A percentile compares a stretch with the other conserved stretches of the same genome.
phyloP scores from a whole-genome alignment of 2,113 vertebrate genomes.

The Eidolon helvum region DNA sequence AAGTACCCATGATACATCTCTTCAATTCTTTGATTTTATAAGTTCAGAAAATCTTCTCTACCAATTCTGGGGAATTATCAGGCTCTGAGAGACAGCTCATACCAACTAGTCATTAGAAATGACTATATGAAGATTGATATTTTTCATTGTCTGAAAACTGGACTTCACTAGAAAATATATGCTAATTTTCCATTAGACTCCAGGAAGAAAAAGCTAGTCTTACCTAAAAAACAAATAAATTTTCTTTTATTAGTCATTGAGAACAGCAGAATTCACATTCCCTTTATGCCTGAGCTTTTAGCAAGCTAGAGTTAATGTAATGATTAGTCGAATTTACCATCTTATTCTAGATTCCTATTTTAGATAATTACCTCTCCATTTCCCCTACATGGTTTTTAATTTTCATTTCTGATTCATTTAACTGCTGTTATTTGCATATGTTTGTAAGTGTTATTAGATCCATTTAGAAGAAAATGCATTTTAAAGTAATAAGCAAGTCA shows the following conservation, averaged over 20 bases:
- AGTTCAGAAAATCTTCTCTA: slow-evolving; percentile 25
- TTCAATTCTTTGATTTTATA: not conserved
- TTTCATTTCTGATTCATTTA: slow-evolving; percentile 38
- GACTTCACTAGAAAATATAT: not conserved
- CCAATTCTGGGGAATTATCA: not conserved
- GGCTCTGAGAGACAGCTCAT: not conserved
- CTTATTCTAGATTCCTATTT: not conserved
- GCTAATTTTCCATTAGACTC: slow-evolving; percentile 11
- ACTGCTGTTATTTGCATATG: not conserved
- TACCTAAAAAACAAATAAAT: not conserved
- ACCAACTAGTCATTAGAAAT: not conserved
- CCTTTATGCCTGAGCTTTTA: not conserved
- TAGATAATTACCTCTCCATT: slow-evolving; percentile 12
- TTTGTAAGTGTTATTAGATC: slow-evolving; percentile 12
- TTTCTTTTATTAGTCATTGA: slow-evolving; percentile 8
- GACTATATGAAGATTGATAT: not conserved
- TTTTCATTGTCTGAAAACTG: slow-evolving; percentile 4
- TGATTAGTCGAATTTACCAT: not conserved
- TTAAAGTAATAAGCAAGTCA: not conserved
- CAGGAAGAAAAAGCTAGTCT: not conserved
- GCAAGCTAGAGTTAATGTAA: not conserved
- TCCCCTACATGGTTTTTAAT: not conserved
- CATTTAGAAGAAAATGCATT: not conserved
- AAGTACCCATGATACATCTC: not conserved
- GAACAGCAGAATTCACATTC: not conserved